phyloP scores from a whole-genome alignment of 1,140 invertebrate genomes.

The Matsumurasca onukii region DNA sequence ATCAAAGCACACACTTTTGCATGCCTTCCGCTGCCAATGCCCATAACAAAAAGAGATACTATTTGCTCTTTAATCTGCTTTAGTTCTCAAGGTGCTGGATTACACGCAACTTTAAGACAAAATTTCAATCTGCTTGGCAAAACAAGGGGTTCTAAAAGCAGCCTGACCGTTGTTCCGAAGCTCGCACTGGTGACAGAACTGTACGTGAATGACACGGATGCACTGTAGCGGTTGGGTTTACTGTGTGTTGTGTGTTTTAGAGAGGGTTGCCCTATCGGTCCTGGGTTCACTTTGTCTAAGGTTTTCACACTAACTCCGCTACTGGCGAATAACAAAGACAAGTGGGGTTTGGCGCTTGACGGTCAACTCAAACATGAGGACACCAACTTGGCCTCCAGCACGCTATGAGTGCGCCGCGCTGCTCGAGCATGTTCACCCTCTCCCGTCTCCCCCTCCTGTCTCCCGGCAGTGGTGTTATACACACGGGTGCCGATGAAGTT shows the following conservation, averaged over 20 bases:
- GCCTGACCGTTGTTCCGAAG: no score
- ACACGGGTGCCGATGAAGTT: no score
- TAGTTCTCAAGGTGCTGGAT: no score
- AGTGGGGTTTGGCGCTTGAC: constrained; percentile 96
- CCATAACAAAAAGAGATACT: no score
- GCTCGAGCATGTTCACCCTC: background rate
- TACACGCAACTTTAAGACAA: no score
- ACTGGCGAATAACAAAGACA: constrained; percentile 97
- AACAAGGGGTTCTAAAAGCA: no score
- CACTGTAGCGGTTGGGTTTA: constrained; percentile 29
- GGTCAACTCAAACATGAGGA: constrained; percentile 99
- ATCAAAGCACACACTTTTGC: no score
- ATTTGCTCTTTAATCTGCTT: no score
- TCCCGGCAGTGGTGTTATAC: background rate
- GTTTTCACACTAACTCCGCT: constrained; percentile 94
- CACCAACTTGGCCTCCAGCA: constrained; percentile 96
- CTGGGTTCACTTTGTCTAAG: constrained; percentile 97
- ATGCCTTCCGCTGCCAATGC: no score
- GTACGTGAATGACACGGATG: no score
- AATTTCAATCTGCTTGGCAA: no score
- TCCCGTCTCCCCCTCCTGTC: background rate
- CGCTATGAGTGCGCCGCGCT: constrained; percentile 74
- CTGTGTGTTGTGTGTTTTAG: constrained; percentile 52
- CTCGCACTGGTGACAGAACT: no score
- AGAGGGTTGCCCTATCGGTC: constrained; percentile 95